Evolutionary conservation across 2,113 vertebrate genomes (phyloP), one percentile per base, ranked within the genome.

Genomic region (Peromyscus polionotus): DNA sequence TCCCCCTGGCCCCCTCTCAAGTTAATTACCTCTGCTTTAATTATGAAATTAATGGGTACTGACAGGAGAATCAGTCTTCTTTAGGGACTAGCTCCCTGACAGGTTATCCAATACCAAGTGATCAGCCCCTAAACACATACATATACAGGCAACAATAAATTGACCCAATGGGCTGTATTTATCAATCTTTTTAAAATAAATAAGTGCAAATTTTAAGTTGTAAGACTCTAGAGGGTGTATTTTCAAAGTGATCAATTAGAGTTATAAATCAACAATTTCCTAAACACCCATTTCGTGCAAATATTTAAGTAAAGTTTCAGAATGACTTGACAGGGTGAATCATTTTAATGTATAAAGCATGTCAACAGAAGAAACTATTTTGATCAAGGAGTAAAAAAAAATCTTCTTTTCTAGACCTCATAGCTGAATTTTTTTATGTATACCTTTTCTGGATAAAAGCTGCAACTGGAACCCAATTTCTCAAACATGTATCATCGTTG

Each of bases 201-300:
- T 39, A 84, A 39, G 42, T 28, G 22, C 11, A 63, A 28, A 84
- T 24, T 16, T 95, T 48, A 87, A 95, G 95, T 24, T 20, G 1
- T 70, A 16, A 79, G 1, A 63, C 54, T 36, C 8, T 51, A 45
- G 54, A 94, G 96, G 16, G 0, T 83, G 13, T 72, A 51, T 94
- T 90, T 91, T 91, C 76, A 81, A 93, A 89, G 8, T 95, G 17
- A 9, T 75, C 51, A 80, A 65, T 22, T 48, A 84, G 7, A 83
- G 26, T 14, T 90, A n/a, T 76, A 95, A 88, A 65, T 90, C 77
- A 97, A 77, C 4, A 76, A 81, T 59, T 90, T 88, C 65, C 91
- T 94, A 92, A 54, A 28, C 13, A 80, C 7, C 4, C 26, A 48
- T 3, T 79, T 83, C 28, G 75, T 75, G 54, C 13, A 95, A 93